Conservation (phyloP, 2,888 invertebrate genomes). For the Hydropsyche betteni region DNA sequence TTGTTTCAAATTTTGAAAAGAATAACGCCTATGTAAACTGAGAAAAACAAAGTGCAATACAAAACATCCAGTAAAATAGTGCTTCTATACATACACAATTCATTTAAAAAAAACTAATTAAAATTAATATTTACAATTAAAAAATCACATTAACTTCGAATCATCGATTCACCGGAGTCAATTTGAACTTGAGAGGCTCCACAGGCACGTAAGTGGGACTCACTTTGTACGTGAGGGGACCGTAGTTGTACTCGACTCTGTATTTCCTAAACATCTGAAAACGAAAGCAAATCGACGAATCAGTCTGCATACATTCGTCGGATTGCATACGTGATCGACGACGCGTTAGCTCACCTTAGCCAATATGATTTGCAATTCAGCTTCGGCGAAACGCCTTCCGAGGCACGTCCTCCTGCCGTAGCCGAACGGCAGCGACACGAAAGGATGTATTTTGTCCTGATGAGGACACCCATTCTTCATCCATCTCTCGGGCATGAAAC, state of each 20-base stretch:
- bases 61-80: too few relatives aligned
- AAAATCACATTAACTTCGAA: slow-evolving; percentile 50
- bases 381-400: slow-evolving; percentile 83
- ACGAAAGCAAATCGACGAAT: slow-evolving; percentile 16
- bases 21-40: too few relatives aligned
- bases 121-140: neutral
- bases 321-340: too few relatives aligned
- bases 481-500: slow-evolving; percentile 83
- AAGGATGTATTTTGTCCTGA: slow-evolving; percentile 69
- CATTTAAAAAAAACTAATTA: neutral
- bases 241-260: slow-evolving; percentile 73
- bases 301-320: too few relatives aligned
- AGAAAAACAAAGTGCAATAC: too few relatives aligned
- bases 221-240: slow-evolving; percentile 74
- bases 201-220: slow-evolving; percentile 79
- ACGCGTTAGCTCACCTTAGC: slow-evolving; percentile 68
- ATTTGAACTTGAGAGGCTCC: slow-evolving; percentile 75
- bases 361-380: slow-evolving; percentile 76
- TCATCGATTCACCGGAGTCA: slow-evolving; percentile 59
- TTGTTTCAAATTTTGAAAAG: too few relatives aligned
- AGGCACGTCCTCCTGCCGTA: slow-evolving; percentile 81
- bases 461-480: slow-evolving; percentile 62
- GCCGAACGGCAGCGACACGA: slow-evolving; percentile 79
- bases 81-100: neutral
- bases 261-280: slow-evolving; percentile 77